Conservation (phyloP, 1,140 invertebrate species). For the Eupeodes corollae region DNA sequence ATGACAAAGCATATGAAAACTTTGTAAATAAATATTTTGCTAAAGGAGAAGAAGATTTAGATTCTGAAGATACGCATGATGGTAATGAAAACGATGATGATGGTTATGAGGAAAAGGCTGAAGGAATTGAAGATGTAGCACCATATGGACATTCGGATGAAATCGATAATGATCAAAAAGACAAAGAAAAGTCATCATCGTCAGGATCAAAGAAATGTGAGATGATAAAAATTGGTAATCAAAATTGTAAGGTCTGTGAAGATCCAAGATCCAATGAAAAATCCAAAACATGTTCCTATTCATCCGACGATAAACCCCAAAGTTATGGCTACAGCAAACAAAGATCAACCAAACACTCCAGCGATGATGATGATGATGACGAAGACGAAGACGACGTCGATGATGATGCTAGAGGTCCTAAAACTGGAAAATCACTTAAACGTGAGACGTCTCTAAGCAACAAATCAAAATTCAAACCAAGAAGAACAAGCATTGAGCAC, state of each 20-base stretch:
- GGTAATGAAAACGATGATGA: not conserved
- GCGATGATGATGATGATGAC: not conserved
- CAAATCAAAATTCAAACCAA: not conserved
- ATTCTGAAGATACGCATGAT: slow-evolving; percentile 1
- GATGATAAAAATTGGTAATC: slow-evolving; percentile 4
- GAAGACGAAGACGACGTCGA: not conserved
- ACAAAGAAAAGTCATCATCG: slow-evolving; percentile 7
- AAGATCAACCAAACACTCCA: slow-evolving; percentile 17
- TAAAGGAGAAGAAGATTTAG: slow-evolving; percentile 6
- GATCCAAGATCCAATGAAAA: slow-evolving; percentile 19
- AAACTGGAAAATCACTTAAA: not conserved
- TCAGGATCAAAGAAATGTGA: slow-evolving; percentile 1
- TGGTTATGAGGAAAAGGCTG: not conserved
- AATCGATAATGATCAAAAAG: slow-evolving; percentile 1
- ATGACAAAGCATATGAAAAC: slow-evolving; percentile 26
- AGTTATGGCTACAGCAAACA: slow-evolving; percentile 19
- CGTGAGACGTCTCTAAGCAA: not conserved
- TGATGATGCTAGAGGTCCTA: slow-evolving; percentile 2
- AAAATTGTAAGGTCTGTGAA: slow-evolving; percentile 22
- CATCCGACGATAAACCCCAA: slow-evolving; percentile 16
- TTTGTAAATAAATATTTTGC: slow-evolving; percentile 27
- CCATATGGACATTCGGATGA: not conserved
- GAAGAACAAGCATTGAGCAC: not conserved
- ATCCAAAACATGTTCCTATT: slow-evolving; percentile 28
- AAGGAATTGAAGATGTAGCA: not conserved